Base-by-base conservation (phyloP, 2,113 vertebrate species). In the Ornithorhynchus anatinus region DNA sequence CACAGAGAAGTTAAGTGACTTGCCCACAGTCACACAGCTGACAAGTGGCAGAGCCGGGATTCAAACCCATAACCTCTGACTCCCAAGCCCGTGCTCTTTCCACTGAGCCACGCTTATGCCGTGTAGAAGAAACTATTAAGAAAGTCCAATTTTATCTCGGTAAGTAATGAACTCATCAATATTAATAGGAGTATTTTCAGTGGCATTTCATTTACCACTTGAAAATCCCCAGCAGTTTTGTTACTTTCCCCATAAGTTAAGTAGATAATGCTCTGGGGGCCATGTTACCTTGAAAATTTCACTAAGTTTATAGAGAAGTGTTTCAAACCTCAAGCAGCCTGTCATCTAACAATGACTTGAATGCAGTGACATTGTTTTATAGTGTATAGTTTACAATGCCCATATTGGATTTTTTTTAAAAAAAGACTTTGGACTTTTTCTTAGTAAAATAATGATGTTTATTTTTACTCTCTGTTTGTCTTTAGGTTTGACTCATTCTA, bases 81-180 rank as follows among this genome's bases (percentile, higher is more conserved):
- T n/a, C n/a, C n/a, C n/a, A n/a, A n/a, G n/a, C n/a, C n/a, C n/a
- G n/a, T n/a, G n/a, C n/a, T n/a, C n/a, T n/a, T n/a, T n/a, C n/a
- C n/a, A n/a, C n/a, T n/a, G n/a, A n/a, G n/a, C n/a, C n/a, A n/a
- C n/a, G 16, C 16, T 56, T 12, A 19, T 5, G 11, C 19, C 43
- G 3, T 59, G 23, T 42, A 19, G 62, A 14, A 32, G 11, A 69
- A 69, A 53, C n/a, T 37, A 33, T 63, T 11, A 11, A 52, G 31
- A 47, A 64, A 42, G 42, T 31, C 5, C 33, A 57, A 81, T 59
- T 75, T 59, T 63, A 23, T 35, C 50, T 2, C 40, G 14, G 25
- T 61, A 81, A 59, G 17, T 1, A 59, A 68, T 35, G n/a, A 40
- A 40, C 0, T 57, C 75, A 66, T 44, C 79, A 23, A 66, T 40